phyloP scores from a whole-genome alignment of 2,113 vertebrate genomes.

The Dissostichus mawsoni region DNA sequence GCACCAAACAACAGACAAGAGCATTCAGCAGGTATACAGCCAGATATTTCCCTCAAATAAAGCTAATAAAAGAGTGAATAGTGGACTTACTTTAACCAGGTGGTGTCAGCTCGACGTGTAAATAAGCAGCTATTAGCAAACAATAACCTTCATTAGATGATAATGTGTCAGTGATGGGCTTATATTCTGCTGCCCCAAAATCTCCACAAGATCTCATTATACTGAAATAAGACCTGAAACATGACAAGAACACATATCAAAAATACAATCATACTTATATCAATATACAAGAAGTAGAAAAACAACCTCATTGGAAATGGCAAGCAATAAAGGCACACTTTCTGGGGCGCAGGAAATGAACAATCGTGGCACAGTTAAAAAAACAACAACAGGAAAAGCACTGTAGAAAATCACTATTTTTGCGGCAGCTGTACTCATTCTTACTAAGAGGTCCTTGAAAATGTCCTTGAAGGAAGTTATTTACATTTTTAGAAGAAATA shows the following conservation, averaged over 20 bases:
- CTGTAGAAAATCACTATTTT: slow-evolving; percentile 9
- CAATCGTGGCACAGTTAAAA: slow-evolving; percentile 6
- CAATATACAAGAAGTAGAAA: not conserved
- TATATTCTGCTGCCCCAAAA: not conserved
- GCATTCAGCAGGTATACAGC: slow-evolving; percentile 8
- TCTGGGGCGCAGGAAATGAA: slow-evolving; percentile 4
- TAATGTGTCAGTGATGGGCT: slow-evolving; percentile 6
- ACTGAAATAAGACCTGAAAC: not conserved
- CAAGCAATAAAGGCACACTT: not conserved
- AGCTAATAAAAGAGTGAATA: not conserved
- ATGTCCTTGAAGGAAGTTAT: slow-evolving; percentile 48
- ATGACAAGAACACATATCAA: not conserved
- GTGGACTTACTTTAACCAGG: not conserved
- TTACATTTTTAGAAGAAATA: slow-evolving; percentile 12
- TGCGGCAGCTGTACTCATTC: slow-evolving; percentile 15
- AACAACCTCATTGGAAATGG: not conserved
- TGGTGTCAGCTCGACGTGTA: not conserved
- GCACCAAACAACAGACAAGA: not conserved
- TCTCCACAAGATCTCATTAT: not conserved
- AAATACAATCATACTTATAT: not conserved
- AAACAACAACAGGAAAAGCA: slow-evolving; percentile 41
- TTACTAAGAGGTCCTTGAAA: slow-evolving; percentile 45
- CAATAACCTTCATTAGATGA: slow-evolving; percentile 7
- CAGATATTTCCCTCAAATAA: not conserved
- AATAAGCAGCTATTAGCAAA: not conserved